A percentile compares a stretch with the other conserved stretches of the same genome.
phyloP scores from a whole-genome alignment of 2,113 vertebrate genomes.

The Pundamilia nyererei region DNA sequence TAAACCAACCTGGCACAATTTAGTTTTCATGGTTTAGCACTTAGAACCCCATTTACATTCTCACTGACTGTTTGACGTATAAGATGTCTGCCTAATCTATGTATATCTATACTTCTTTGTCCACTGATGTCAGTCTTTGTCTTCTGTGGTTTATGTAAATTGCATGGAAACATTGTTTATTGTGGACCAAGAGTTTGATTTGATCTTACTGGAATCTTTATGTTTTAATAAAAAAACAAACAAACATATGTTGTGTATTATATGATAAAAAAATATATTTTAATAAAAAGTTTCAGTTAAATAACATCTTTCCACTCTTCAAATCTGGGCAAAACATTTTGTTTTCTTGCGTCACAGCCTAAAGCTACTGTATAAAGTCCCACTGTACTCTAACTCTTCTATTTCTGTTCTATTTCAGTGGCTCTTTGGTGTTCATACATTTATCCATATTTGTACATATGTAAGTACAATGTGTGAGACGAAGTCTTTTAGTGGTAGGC shows the following conservation, averaged over 20 bases:
- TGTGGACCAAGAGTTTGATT: background rate
- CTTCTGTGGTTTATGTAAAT: background rate
- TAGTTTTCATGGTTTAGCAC: background rate
- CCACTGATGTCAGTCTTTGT: slow-evolving; percentile 34
- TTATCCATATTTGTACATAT: background rate
- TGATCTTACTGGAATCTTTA: background rate
- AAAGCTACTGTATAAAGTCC: background rate
- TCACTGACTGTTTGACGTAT: accelerated
- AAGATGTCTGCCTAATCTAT: background rate
- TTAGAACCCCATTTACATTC: background rate
- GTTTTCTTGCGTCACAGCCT: background rate
- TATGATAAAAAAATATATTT: background rate
- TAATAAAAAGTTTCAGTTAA: background rate
- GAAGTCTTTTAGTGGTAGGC: background rate
- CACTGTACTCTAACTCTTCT: background rate
- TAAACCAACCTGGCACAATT: background rate
- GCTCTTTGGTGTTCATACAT: background rate
- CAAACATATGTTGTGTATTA: background rate
- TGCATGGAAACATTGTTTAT: background rate
- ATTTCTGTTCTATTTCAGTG: accelerated
- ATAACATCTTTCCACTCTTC: background rate
- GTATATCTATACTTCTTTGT: background rate
- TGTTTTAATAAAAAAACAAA: background rate
- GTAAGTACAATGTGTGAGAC: background rate
- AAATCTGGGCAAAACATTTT: background rate